Evolutionary conservation across 2,888 invertebrate genomes (phyloP).

Genomic region (Melieria crassipennis): DNA sequence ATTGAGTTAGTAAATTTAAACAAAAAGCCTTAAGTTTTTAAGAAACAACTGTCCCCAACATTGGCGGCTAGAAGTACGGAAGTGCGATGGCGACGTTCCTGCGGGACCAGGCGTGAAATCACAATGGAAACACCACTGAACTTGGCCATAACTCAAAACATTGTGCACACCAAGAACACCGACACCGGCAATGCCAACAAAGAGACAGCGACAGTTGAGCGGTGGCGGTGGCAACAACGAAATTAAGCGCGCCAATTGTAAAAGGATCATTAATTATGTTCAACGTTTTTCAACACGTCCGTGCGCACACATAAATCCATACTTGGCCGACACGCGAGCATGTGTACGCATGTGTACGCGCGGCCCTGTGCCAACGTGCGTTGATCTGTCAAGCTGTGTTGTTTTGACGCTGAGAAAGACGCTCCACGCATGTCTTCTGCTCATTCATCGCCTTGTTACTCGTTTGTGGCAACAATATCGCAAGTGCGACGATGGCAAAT

Average conservation of each 20-base stretch:
- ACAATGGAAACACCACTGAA: slow-evolving; percentile 12
- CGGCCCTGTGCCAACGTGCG: slow-evolving; percentile 52
- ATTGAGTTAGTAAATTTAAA: too few relatives aligned
- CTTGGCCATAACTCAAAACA: not conserved
- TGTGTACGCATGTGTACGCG: not conserved
- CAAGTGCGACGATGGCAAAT: too few relatives aligned
- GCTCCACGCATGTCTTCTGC: not conserved
- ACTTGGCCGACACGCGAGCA: not conserved
- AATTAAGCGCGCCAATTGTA: slow-evolving; percentile 42
- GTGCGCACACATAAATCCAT: slow-evolving; percentile 34
- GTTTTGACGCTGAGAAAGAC: slow-evolving; percentile 1
- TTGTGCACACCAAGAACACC: not conserved
- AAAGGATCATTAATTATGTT: slow-evolving; percentile 58
- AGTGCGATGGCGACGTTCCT: too few relatives aligned
- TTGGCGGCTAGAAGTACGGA: too few relatives aligned
- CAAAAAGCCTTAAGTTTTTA: too few relatives aligned
- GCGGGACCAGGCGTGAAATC: not conserved
- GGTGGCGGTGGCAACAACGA: not conserved
- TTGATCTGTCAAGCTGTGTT: slow-evolving; percentile 54
- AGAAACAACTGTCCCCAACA: too few relatives aligned
- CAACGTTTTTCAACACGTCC: slow-evolving; percentile 48
- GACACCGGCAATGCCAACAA: not conserved
- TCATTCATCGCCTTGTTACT: not conserved
- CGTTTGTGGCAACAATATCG: too few relatives aligned
- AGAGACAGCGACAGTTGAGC: slow-evolving; percentile 4